These are phyloP conservation scores for Hypocryptadius cinnamomeus DNA, from an alignment of 2,113 vertebrate genomes.

Conservation along the genomic window DNA sequence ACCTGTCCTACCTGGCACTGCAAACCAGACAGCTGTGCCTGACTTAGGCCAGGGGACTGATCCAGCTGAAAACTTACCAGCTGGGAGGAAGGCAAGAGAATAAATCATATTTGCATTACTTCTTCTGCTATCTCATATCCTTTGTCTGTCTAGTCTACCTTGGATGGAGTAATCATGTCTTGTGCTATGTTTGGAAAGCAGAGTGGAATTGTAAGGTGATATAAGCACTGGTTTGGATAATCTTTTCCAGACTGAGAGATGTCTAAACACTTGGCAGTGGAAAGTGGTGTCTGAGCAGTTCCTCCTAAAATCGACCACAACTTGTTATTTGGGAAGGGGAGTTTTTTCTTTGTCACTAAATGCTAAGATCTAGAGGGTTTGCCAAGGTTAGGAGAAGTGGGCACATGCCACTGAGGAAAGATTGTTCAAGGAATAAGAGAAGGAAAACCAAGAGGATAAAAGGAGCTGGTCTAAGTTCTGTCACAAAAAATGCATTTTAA, in stretches of 20 bases:
- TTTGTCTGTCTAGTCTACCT: constrained; percentile 30
- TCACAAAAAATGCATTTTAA: not conserved
- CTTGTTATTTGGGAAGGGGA: not conserved
- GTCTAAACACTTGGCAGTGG: not conserved
- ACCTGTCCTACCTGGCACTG: not conserved
- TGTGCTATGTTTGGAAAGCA: constrained; percentile 28
- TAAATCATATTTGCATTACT: not conserved
- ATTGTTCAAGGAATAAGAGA: not conserved
- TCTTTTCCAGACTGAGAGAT: not conserved
- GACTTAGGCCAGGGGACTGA: not conserved
- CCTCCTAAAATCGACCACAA: not conserved
- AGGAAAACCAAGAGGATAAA: not conserved
- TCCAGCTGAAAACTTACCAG: constrained; percentile 2
- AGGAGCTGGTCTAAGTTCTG: not conserved
- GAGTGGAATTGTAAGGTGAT: constrained; percentile 37
- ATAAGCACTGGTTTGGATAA: not conserved
- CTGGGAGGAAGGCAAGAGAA: not conserved
- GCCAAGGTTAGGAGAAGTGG: not conserved
- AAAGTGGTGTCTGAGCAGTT: fast-evolving
- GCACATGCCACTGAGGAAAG: not conserved
- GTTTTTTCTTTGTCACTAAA: not conserved
- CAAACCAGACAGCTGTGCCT: not conserved
- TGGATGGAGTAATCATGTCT: not conserved
- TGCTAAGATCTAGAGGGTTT: not conserved
- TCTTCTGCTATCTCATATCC: not conserved